A percentile compares a stretch with the other conserved stretches of the same genome.
These are phyloP conservation scores for Allolobophora icterica DNA, from an alignment of 2,888 invertebrate genomes.

Conservation along the genomic window DNA sequence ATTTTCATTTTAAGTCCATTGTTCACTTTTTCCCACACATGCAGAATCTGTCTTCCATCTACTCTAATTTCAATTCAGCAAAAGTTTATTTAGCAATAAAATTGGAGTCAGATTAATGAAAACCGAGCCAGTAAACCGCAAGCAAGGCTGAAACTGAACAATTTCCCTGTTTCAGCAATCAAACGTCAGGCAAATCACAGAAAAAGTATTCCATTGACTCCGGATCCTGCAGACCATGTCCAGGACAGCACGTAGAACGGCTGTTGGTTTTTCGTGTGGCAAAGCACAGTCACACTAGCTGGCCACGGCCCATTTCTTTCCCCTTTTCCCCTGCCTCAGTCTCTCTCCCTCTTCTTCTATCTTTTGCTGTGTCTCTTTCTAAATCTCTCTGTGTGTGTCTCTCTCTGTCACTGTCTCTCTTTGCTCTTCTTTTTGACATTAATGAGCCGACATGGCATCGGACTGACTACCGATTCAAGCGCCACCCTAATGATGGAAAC, in stretches of 20 bases:
- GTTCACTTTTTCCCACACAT: neutral
- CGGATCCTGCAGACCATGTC: neutral
- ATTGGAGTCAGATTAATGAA: neutral
- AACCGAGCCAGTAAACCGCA: neutral
- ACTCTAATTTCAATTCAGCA: neutral
- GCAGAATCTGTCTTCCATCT: neutral
- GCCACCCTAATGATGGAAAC: neutral
- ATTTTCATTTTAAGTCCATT: neutral
- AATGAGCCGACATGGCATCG: neutral
- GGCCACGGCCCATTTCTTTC: neutral
- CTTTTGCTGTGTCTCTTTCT: neutral
- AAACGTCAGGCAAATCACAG: neutral
- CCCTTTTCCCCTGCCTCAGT: neutral
- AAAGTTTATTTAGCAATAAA: neutral
- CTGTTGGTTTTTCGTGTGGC: neutral
- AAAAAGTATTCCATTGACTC: neutral
- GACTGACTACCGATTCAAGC: neutral
- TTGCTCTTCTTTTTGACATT: neutral
- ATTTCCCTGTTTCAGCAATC: neutral
- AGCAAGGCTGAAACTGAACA: neutral
- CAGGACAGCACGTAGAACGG: neutral
- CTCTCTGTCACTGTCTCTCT: neutral
- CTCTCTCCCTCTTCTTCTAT: neutral
- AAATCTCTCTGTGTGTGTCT: neutral
- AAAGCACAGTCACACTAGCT: neutral